Evolutionary conservation across 2,113 vertebrate genomes (phyloP).

Genomic region (Stictonetta naevosa): DNA sequence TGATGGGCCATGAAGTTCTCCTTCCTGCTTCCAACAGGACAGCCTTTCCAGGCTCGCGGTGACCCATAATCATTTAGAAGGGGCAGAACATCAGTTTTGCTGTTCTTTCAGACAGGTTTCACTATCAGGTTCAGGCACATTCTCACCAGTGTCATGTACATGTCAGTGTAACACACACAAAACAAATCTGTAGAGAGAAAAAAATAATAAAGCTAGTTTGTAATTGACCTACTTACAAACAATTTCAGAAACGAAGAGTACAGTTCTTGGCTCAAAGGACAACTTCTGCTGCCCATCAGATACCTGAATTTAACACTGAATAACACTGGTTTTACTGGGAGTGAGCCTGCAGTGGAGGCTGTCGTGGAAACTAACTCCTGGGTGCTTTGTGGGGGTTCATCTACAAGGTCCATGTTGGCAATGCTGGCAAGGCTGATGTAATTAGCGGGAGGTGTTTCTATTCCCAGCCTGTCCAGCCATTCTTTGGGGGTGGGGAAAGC

Average conservation of each 20-base stretch:
- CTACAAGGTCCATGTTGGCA: neutral
- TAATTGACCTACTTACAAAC: neutral
- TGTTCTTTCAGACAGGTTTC: neutral
- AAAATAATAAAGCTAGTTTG: fast-evolving
- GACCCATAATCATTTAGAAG: neutral
- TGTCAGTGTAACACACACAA: neutral
- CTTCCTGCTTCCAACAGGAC: neutral
- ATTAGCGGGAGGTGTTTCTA: neutral
- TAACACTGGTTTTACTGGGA: fast-evolving
- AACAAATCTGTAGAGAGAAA: neutral
- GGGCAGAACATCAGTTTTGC: neutral
- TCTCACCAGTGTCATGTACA: too few species aligned
- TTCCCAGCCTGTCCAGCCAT: neutral
- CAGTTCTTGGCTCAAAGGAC: neutral
- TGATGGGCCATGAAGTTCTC: neutral
- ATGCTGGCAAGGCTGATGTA: neutral
- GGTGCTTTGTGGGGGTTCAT: neutral
- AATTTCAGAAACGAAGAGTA: neutral
- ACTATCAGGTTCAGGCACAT: neutral
- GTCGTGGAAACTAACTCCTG: neutral
- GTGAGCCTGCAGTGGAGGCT: neutral
- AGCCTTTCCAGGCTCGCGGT: neutral
- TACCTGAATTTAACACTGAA: neutral
- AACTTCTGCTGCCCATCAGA: neutral
- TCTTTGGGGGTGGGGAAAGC: neutral